Conservation (phyloP, 2,888 invertebrate species). For the Drosophila putrida region DNA sequence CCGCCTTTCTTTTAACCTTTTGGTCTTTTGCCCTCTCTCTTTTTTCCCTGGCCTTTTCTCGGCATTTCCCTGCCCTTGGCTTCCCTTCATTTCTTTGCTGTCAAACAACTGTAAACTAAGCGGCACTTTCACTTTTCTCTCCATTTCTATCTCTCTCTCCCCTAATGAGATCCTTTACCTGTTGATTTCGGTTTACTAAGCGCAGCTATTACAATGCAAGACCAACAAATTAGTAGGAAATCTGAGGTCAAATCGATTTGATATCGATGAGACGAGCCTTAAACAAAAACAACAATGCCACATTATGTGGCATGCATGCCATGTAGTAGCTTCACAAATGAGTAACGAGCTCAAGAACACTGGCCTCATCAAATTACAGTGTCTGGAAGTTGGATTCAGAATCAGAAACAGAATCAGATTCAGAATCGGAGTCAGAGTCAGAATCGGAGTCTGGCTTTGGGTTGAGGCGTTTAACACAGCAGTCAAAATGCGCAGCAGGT, state of each 20-base stretch:
- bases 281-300: constrained; percentile 51
- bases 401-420: not conserved
- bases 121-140: constrained; percentile 74
- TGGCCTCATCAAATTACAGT: constrained; percentile 56
- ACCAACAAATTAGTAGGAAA: constrained; percentile 65
- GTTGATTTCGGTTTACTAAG: constrained; percentile 32
- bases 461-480: constrained; percentile 57
- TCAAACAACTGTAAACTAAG: constrained; percentile 65
- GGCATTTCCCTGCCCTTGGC: not conserved
- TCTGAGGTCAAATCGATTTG: constrained; percentile 72
- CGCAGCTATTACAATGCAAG: constrained; percentile 37
- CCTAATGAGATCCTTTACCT: constrained; percentile 80
- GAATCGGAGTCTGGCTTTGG: constrained; percentile 4
- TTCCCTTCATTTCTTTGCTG: constrained; percentile 25
- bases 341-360: constrained; percentile 70
- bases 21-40: constrained; percentile 28
- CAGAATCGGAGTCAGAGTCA: not conserved
- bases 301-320: constrained; percentile 40
- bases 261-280: constrained; percentile 61
- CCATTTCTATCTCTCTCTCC: constrained; percentile 18
- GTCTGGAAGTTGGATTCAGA: constrained; percentile 5
- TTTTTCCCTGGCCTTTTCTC: not conserved
- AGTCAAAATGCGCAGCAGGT: constrained; percentile 69
- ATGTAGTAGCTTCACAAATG: constrained; percentile 55
- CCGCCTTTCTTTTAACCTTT: constrained; percentile 20